phyloP scores from a whole-genome alignment of 2,113 vertebrate genomes.

The Bubalus kerabau region DNA sequence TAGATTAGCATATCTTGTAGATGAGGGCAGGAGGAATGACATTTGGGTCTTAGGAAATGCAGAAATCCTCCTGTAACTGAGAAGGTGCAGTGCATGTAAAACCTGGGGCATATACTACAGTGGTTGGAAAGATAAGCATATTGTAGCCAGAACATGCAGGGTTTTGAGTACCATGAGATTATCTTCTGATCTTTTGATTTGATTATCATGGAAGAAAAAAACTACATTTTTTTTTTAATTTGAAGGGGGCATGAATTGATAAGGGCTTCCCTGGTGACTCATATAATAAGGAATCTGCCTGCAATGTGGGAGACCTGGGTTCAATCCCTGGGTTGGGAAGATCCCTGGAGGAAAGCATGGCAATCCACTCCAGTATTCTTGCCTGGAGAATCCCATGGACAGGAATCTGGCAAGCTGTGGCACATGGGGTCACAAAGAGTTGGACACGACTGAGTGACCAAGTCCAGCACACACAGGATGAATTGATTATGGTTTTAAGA shows the following conservation, averaged over 20 bases:
- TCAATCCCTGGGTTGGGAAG: neutral
- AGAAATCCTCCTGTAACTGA: neutral
- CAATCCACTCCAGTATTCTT: neutral
- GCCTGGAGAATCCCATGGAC: neutral
- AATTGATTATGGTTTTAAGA: neutral
- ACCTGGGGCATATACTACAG: neutral
- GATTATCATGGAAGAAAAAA: neutral
- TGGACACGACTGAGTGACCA: neutral
- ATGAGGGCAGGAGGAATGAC: neutral
- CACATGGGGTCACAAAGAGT: neutral
- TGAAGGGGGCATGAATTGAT: neutral
- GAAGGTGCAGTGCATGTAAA: neutral
- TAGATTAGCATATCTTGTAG: neutral
- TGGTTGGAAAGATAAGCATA: neutral
- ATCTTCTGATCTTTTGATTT: neutral
- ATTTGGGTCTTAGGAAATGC: neutral
- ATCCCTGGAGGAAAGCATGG: neutral
- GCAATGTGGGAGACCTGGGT: neutral
- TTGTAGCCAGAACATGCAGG: neutral
- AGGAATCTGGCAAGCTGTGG: neutral
- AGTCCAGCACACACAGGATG: neutral
- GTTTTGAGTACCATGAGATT: neutral
- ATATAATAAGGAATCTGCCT: neutral
- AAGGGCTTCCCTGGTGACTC: neutral
- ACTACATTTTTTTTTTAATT: neutral